Conservation (phyloP, 2,888 invertebrate genomes). For the Myopa testacea region DNA sequence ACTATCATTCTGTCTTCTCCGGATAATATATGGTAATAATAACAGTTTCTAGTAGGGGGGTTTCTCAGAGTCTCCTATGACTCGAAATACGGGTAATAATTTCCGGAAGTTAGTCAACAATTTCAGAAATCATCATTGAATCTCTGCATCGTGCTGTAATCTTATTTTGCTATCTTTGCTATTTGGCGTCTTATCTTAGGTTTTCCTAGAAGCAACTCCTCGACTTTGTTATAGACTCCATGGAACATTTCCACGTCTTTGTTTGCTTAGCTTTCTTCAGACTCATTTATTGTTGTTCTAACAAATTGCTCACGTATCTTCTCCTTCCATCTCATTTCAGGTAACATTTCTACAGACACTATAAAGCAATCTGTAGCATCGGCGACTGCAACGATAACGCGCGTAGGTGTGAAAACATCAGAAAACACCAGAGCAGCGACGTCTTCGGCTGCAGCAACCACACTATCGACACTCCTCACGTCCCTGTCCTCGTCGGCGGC, state of each 20-base stretch:
- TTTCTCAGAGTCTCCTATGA: no score
- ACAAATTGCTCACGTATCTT: constrained; percentile 39
- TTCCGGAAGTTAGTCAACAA: no score
- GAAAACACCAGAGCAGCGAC: constrained; percentile 32
- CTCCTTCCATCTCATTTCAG: constrained; percentile 48
- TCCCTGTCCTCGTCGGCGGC: constrained; percentile 45
- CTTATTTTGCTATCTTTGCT: no score
- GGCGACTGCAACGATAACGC: constrained; percentile 42
- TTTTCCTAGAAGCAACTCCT: no score
- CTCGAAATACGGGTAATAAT: no score
- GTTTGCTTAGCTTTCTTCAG: neutral
- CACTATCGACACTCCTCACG: constrained; percentile 26
- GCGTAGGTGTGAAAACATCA: constrained; percentile 51
- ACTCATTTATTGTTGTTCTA: neutral
- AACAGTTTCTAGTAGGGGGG: no score
- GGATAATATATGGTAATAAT: no score
- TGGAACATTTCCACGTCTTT: neutral
- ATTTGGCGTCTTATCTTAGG: no score
- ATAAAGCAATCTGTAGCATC: constrained; percentile 59
- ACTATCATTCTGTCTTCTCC: no score
- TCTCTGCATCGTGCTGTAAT: neutral
- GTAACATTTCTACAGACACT: constrained; percentile 60
- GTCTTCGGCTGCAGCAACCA: constrained; percentile 16
- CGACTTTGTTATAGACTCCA: no score
- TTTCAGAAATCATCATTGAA: neutral